Conservation (phyloP, 2,888 invertebrate genomes). For the Sphinx pinastri region DNA sequence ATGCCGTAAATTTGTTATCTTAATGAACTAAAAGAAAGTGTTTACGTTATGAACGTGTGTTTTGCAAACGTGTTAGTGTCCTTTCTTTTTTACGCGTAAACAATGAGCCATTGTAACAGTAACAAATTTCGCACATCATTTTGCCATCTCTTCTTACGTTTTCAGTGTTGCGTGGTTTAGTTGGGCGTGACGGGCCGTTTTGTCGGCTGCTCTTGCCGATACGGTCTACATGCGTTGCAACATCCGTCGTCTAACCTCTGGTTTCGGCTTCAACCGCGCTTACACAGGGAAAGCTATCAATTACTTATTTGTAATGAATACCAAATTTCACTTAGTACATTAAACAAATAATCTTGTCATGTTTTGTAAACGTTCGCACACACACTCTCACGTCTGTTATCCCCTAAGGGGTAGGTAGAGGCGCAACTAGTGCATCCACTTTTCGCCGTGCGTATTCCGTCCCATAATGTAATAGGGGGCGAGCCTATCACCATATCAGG, state of each 20-base stretch:
- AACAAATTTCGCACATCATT: conserved; percentile 60
- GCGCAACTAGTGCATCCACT: too few relatives aligned
- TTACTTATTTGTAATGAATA: conserved; percentile 47
- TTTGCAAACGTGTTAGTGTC: conserved; percentile 33
- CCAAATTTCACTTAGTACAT: conserved; percentile 34
- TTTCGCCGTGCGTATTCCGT: too few relatives aligned
- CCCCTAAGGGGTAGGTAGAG: too few relatives aligned
- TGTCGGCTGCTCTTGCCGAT: conserved; percentile 75
- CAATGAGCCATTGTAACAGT: conserved; percentile 40
- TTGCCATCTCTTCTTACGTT: conserved; percentile 57
- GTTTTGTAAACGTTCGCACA: background rate
- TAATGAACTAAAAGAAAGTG: conserved; percentile 46
- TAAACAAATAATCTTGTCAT: background rate
- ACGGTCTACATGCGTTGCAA: conserved; percentile 76
- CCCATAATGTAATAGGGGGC: too few relatives aligned
- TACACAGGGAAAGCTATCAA: conserved; percentile 50
- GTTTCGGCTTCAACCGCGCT: conserved; percentile 61
- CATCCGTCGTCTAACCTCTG: conserved; percentile 71
- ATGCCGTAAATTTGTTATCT: conserved; percentile 42
- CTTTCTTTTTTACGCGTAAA: conserved; percentile 38
- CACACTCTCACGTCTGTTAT: too few relatives aligned
- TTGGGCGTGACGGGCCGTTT: conserved; percentile 78
- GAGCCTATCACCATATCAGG: too few relatives aligned
- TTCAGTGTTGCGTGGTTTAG: conserved; percentile 69
- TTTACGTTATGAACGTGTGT: conserved; percentile 37